phyloP scores from a whole-genome alignment of 1,140 invertebrate species.

The Nymphalis io region DNA sequence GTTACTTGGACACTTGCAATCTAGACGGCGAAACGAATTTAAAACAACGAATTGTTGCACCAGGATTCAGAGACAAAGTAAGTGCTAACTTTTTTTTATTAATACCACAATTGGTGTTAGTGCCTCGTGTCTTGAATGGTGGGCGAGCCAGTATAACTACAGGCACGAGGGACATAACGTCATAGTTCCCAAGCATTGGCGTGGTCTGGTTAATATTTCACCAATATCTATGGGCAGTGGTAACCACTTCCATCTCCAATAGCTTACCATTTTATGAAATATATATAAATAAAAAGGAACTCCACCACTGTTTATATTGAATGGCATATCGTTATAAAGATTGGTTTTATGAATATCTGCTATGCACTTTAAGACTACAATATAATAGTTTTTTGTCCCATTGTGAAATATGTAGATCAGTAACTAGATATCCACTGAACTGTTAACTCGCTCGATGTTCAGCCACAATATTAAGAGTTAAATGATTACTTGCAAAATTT shows the following conservation, averaged over 20 bases:
- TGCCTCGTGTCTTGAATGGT: no score
- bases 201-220: no score
- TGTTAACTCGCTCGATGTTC: constrained; percentile 43
- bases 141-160: no score
- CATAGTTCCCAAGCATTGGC: no score
- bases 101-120: no score
- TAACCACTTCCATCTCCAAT: no score
- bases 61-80: constrained; percentile 85
- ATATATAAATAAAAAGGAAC: no score
- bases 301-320: no score
- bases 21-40: constrained; percentile 99
- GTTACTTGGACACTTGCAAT: constrained; percentile 98
- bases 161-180: no score
- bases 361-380: constrained; percentile 9
- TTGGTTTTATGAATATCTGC: neutral
- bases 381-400: constrained; percentile 32
- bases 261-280: no score
- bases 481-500: constrained; percentile 37
- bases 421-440: constrained; percentile 49
- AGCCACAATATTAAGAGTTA: constrained; percentile 35
- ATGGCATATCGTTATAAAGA: no score
- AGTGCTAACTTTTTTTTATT: neutral
- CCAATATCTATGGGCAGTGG: no score
- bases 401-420: constrained; percentile 47
- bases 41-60: constrained; percentile 94